These are phyloP conservation scores for Aix galericulata DNA, from an alignment of 2,113 vertebrate species.

Conservation along the genomic window DNA sequence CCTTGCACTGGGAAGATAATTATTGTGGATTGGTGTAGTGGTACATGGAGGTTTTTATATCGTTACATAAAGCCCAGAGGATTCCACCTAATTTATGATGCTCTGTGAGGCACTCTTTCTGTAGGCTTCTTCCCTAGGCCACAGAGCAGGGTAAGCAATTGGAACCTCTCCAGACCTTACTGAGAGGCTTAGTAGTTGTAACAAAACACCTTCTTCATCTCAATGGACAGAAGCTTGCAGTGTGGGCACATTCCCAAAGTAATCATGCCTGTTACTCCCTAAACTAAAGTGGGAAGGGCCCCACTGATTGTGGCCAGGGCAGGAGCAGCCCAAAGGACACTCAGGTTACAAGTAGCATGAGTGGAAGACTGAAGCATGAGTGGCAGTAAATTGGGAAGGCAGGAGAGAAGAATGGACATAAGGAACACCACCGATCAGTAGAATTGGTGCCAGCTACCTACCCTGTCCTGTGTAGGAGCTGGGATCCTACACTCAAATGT, in stretches of 20 bases:
- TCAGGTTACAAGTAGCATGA: not conserved
- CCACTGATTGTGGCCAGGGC: not conserved
- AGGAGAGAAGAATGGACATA: not conserved
- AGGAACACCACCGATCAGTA: rapidly evolving
- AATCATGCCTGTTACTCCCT: not conserved
- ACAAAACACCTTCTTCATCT: not conserved
- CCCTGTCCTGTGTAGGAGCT: not conserved
- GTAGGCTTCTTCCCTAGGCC: not conserved
- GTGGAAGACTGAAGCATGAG: too few species aligned
- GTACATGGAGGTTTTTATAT: not conserved
- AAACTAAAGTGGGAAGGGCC: not conserved
- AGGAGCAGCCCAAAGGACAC: not conserved
- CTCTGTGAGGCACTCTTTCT: not conserved
- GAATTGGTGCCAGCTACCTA: not conserved
- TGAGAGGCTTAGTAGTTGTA: not conserved
- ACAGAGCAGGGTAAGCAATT: not conserved
- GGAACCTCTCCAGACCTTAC: not conserved
- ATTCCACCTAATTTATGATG: not conserved
- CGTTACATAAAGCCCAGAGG: not conserved
- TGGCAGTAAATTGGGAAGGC: not conserved
- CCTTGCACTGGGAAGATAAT: not conserved
- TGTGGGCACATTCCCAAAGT: not conserved
- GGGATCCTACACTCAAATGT: not conserved
- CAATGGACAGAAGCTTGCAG: not conserved
- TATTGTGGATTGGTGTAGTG: not conserved